These are phyloP conservation scores for Hippocampus mohnikei DNA, from an alignment of 2,113 vertebrate species.

Conservation along the genomic window DNA sequence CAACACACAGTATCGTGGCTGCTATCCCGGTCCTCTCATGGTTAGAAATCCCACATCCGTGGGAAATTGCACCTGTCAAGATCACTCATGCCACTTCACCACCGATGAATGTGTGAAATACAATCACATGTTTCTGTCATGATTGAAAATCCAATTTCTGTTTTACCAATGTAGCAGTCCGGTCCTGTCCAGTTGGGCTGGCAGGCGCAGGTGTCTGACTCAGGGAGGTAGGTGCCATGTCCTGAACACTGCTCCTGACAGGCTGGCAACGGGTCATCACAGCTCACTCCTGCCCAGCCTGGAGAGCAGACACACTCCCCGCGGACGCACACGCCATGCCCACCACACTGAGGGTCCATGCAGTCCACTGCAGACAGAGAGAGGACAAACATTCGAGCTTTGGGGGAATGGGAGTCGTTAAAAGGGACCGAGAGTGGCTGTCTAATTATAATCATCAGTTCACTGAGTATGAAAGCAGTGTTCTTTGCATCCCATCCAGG, in stretches of 20 bases:
- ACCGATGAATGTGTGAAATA: conserved; percentile 36
- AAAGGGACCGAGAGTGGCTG: neutral
- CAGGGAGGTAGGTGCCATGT: conserved; percentile 85
- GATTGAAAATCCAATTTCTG: conserved; percentile 29
- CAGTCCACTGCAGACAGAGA: conserved; percentile 82
- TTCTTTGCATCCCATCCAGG: conserved; percentile 73
- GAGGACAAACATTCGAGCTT: conserved; percentile 12
- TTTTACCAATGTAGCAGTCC: conserved; percentile 88
- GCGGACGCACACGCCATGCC: conserved; percentile 88
- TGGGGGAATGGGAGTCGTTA: neutral
- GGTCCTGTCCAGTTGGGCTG: conserved; percentile 91
- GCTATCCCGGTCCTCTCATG: conserved; percentile 35
- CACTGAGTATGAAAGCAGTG: conserved; percentile 71
- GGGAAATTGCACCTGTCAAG: conserved; percentile 49
- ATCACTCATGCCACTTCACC: conserved; percentile 24
- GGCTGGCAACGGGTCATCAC: conserved; percentile 82
- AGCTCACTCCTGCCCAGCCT: conserved; percentile 88
- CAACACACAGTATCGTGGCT: conserved; percentile 21
- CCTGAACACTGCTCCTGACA: conserved; percentile 95
- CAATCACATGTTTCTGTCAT: conserved; percentile 14
- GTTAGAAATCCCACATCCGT: conserved; percentile 38
- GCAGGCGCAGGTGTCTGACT: conserved; percentile 84
- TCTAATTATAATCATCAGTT: conserved; percentile 71
- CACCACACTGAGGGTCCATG: conserved; percentile 85
- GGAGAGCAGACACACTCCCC: conserved; percentile 89